Conservation (phyloP, 2,797 vertebrate species). For the Kryptolebias ocellatus region DNA sequence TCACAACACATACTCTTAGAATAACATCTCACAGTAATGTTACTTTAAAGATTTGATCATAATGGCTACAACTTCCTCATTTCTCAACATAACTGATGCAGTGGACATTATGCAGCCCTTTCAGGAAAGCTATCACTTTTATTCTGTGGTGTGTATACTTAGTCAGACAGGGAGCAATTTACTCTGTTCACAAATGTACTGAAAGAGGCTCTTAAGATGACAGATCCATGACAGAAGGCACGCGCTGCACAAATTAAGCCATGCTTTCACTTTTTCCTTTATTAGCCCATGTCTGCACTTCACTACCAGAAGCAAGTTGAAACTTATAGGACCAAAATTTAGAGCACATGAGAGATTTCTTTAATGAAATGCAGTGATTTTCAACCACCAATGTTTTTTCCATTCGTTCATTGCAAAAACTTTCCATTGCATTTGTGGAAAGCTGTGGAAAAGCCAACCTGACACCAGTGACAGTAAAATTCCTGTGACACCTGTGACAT, state of each 20-base stretch:
- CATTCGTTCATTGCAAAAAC: conserved; percentile 70
- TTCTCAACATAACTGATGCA: too few relatives aligned
- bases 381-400: conserved; percentile 68
- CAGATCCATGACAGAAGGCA: conserved; percentile 50
- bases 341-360: conserved; percentile 57
- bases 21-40: too few relatives aligned
- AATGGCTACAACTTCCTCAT: too few relatives aligned
- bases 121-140: conserved; percentile 13
- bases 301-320: conserved; percentile 42
- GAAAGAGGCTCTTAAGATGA: conserved; percentile 45
- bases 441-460: conserved; percentile 73
- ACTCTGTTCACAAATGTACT: conserved; percentile 36
- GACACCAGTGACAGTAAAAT: conserved; percentile 77
- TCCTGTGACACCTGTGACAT: conserved; percentile 77
- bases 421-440: conserved; percentile 78
- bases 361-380: conserved; percentile 48
- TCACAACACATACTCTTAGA: too few relatives aligned
- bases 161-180: conserved; percentile 28
- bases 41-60: too few relatives aligned
- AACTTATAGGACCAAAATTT: conserved; percentile 58
- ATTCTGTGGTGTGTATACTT: conserved; percentile 39
- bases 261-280: conserved; percentile 68
- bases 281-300: conserved; percentile 61
- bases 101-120: too few relatives aligned
- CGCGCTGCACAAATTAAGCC: conserved; percentile 52